Conservation (phyloP, 2,888 invertebrate genomes). For the Ischnura elegans region DNA sequence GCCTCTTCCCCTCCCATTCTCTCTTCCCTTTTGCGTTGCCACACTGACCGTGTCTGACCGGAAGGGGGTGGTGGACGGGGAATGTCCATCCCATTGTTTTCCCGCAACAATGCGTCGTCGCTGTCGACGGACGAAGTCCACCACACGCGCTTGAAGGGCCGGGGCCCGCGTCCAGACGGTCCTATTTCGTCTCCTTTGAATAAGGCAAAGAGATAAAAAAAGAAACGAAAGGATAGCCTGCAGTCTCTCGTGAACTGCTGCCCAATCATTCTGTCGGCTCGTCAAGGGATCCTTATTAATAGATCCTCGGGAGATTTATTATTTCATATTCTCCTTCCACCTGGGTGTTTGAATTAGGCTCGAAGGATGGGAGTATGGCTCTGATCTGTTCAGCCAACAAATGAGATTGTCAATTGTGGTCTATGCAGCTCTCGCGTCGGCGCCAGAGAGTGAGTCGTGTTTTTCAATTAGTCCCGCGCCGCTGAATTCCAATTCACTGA, state of each 20-base stretch:
- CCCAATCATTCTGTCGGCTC: neutral
- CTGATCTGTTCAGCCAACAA: neutral
- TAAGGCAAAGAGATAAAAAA: neutral
- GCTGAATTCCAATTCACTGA: neutral
- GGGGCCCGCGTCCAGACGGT: neutral
- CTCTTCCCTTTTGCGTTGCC: neutral
- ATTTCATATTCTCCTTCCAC: neutral
- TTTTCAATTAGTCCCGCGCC: neutral
- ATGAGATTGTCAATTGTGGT: neutral
- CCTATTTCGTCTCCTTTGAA: neutral
- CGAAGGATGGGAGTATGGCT: neutral
- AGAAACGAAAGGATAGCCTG: neutral
- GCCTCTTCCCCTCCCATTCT: neutral
- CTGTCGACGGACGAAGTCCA: neutral
- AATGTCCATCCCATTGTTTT: slow-evolving; percentile 38
- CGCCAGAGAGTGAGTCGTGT: neutral
- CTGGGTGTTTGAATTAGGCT: neutral
- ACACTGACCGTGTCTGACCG: slow-evolving; percentile 51
- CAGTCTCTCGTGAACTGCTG: neutral
- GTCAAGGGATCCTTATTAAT: neutral
- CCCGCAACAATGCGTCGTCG: slow-evolving; percentile 32
- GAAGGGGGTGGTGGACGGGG: neutral
- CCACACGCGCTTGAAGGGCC: neutral
- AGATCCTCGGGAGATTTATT: neutral
- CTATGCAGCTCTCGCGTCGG: neutral